Conservation (phyloP, 2,797 vertebrate species). For the Octomys mimax region DNA sequence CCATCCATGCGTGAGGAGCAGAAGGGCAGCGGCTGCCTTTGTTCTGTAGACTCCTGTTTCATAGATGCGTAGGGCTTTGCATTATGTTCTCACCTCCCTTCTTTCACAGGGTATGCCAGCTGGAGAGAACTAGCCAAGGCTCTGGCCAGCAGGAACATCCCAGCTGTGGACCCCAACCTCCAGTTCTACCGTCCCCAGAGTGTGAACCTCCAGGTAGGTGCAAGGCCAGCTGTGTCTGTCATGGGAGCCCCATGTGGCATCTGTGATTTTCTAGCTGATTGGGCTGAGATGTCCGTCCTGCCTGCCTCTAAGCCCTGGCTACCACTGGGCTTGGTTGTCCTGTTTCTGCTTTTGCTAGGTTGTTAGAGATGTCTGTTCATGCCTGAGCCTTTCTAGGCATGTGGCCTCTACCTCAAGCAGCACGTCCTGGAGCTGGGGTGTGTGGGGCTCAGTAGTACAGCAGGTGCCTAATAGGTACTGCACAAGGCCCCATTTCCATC, state of each 20-base stretch:
- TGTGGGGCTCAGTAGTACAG: not conserved
- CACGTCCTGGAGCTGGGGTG: not conserved
- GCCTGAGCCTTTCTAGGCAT: not conserved
- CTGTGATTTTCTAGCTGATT: not conserved
- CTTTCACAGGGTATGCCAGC: conserved; percentile 86
- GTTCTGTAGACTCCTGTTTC: not conserved
- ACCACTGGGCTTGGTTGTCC: not conserved
- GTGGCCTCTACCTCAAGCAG: not conserved
- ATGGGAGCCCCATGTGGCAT: not conserved
- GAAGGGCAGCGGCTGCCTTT: not conserved
- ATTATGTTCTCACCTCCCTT: conserved; percentile 40
- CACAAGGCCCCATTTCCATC: not conserved
- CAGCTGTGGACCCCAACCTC: conserved; percentile 77
- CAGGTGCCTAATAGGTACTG: not conserved
- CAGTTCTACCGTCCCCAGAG: conserved; percentile 78
- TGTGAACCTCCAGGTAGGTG: conserved; percentile 82
- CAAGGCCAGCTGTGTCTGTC: not conserved
- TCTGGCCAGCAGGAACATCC: conserved; percentile 82
- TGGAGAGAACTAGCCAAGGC: conserved; percentile 91
- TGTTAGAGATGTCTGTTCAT: not conserved
- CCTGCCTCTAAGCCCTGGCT: not conserved
- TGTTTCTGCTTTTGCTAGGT: not conserved
- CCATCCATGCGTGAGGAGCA: not conserved
- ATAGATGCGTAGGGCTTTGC: not conserved
- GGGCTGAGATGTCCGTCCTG: not conserved